Percentiles rank a stretch among this genome's conserved stretches.
Conservation (phyloP, 2,113 vertebrate genomes). For the Polypterus senegalus region DNA sequence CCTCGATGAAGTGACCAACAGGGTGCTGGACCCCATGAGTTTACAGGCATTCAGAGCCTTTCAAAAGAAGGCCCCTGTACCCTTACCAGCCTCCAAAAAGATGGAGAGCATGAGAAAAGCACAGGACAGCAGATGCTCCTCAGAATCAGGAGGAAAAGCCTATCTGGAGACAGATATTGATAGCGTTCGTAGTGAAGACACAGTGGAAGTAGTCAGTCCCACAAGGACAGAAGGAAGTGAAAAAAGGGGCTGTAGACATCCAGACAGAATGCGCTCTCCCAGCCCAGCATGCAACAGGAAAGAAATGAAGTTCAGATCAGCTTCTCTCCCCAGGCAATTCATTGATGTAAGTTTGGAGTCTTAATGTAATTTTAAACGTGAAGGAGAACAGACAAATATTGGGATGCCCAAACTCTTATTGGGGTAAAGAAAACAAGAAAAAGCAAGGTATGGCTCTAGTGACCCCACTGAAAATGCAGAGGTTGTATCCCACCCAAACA, state of each 20-base stretch:
- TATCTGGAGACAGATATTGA: slow-evolving; percentile 58
- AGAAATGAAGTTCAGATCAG: slow-evolving; percentile 49
- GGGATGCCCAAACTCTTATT: too few relatives aligned
- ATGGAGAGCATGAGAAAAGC: slow-evolving; percentile 29
- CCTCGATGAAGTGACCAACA: slow-evolving; percentile 71
- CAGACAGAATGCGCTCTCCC: slow-evolving; percentile 18
- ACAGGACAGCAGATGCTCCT: slow-evolving; percentile 13
- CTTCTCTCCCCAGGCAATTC: slow-evolving; percentile 46
- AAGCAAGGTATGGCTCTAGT: too few relatives aligned
- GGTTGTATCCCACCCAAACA: too few relatives aligned
- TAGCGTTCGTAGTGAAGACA: slow-evolving; percentile 44
- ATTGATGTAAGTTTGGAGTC: too few relatives aligned
- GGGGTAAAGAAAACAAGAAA: too few relatives aligned
- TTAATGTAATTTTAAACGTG: too few relatives aligned
- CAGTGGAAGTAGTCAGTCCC: slow-evolving; percentile 27
- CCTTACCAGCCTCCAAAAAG: slow-evolving; percentile 38
- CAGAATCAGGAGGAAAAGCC: slow-evolving; percentile 37
- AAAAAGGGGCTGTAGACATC: slow-evolving; percentile 20
- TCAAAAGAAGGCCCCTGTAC: slow-evolving; percentile 29
- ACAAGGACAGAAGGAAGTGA: slow-evolving; percentile 24
- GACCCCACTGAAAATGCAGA: too few relatives aligned
- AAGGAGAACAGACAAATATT: too few relatives aligned
- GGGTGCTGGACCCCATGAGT: slow-evolving; percentile 59
- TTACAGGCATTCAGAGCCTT: slow-evolving; percentile 40
- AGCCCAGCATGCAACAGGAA: slow-evolving; percentile 37